A percentile compares a stretch with the other conserved stretches of the same genome.
Conservation (phyloP, 1,140 invertebrate genomes). For the Schlechtendalia chinensis region DNA sequence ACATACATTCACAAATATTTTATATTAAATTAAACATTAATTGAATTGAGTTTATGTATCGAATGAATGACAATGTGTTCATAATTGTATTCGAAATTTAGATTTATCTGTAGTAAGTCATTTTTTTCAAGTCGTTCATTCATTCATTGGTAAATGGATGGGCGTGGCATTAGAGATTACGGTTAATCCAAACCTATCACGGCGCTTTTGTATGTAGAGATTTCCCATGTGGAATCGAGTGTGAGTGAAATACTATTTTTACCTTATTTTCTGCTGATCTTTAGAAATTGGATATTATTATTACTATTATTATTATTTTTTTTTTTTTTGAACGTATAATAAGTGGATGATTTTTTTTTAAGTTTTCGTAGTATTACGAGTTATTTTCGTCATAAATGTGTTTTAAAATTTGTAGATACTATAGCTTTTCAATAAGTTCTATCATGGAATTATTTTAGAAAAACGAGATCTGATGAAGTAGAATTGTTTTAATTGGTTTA, state of each 20-base stretch:
- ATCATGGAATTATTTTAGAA: background rate
- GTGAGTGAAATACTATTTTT: background rate
- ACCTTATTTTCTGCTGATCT: constrained; percentile 14
- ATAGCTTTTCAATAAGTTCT: background rate
- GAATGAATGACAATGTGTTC: too few relatives aligned
- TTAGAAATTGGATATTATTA: constrained; percentile 23
- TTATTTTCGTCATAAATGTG: background rate
- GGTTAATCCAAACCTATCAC: constrained; percentile 24
- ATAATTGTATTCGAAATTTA: too few relatives aligned
- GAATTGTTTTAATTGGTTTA: background rate
- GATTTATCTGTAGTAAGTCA: background rate
- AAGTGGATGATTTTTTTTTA: background rate
- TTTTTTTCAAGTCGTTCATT: constrained; percentile 2
- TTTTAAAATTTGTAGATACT: background rate
- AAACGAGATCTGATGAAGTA: background rate
- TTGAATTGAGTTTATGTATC: too few relatives aligned
- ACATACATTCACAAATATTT: too few relatives aligned
- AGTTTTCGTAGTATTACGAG: background rate
- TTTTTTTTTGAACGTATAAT: background rate
- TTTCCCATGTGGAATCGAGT: constrained; percentile 23
- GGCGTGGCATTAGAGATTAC: constrained; percentile 26
- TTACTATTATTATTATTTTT: constrained; percentile 7
- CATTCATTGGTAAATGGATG: constrained; percentile 5
- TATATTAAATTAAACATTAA: too few relatives aligned
- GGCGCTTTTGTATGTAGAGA: background rate